These are phyloP conservation scores for Oopsacas minuta DNA, from an alignment of 37 sponge, comb jelly and placozoan species.

Conservation along the genomic window DNA sequence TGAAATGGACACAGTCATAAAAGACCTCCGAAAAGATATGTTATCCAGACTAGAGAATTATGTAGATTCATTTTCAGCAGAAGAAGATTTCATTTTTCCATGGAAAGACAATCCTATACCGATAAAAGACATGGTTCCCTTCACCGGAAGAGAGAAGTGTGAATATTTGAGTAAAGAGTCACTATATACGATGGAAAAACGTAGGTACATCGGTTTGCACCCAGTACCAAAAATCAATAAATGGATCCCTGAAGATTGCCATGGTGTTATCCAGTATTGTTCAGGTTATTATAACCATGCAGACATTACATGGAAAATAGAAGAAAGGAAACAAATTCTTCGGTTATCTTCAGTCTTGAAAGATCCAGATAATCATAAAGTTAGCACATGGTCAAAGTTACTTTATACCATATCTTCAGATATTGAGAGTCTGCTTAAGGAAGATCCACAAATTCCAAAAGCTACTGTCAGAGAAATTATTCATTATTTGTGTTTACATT, in stretches of 20 bases:
- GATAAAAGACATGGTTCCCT: background rate
- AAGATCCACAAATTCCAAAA: background rate
- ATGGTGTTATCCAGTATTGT: background rate
- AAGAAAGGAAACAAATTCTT: background rate
- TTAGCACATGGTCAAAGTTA: background rate
- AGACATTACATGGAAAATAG: background rate
- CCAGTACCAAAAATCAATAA: background rate
- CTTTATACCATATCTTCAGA: background rate
- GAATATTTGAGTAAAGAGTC: background rate
- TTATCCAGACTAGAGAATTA: background rate
- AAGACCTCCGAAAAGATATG: background rate
- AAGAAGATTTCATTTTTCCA: background rate
- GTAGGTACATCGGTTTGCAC: too few relatives aligned
- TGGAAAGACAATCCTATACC: background rate
- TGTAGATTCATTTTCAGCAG: background rate
- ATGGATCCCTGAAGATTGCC: background rate
- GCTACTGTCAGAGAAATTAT: background rate
- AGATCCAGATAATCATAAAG: background rate
- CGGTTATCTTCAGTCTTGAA: background rate
- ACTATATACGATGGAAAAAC: background rate
- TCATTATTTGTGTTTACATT: background rate
- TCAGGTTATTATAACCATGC: background rate
- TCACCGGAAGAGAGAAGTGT: background rate
- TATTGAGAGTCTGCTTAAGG: background rate
- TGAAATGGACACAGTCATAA: background rate